Base-by-base conservation (phyloP, 2,888 invertebrate genomes). In the Drosophila bunnanda region DNA sequence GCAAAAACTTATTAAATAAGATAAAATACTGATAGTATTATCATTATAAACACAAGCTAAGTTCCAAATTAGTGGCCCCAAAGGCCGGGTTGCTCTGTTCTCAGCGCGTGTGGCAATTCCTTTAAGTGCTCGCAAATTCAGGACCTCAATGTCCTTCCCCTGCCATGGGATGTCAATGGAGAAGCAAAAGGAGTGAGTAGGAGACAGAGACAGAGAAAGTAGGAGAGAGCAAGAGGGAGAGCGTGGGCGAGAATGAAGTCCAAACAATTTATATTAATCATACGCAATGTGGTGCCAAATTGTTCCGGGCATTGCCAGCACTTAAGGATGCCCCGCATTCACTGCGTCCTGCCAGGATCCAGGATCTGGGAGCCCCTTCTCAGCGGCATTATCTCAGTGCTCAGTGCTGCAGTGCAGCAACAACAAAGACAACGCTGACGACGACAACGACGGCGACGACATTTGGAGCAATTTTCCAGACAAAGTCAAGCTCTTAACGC, bases 201-300 rank as follows among this genome's bases (percentile, higher is more conserved):
- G n/a, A 15, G 60, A 20, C 3, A 20, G 13, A 15, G 34, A 15
- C 4, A n/a, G 2, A n/a, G 8, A 13, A 46, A 22, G n/a, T 6
- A 13, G 12, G 20, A 56, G 46, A 10, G 25, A n/a, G 30, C 3
- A 17, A 15, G 13, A 25, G 43, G 6, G 22, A 28, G 30, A 4
- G 13, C 36, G 71, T 52, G 25, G 39, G 48, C 66, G 53, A 39
- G 36, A 58, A 50, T 54, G 32, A 68, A 60, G 60, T 56, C 56
- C 62, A 70, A 68, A 57, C 77, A 77, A 80, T 80, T 79, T 77
- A 82, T 82, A 82, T 82, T 85, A 82, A 82, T 80, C 80, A 80
- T 79, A 77, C 82, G 82, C 80, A 77, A 77, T 67, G 77, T 77
- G 67, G 70, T 77, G 80, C 74, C 82, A 82, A 84, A 84, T 74